Evolutionary conservation across 1,140 invertebrate species (phyloP).

Genomic region (Dreissena rostriformis): DNA sequence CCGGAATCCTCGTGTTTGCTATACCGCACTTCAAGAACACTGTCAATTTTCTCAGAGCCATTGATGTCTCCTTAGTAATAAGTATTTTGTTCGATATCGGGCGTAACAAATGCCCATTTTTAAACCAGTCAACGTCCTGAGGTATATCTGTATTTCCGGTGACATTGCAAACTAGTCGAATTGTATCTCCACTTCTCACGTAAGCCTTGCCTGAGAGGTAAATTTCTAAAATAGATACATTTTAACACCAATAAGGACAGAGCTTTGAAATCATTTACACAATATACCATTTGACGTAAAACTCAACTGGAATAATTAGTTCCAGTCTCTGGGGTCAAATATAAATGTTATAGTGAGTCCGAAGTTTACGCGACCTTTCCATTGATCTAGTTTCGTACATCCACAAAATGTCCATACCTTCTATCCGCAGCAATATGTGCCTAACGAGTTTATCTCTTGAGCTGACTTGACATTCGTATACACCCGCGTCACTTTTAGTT

Average conservation of each 20-base stretch:
- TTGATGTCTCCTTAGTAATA: slow-evolving; percentile 42
- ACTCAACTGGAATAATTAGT: too few relatives aligned
- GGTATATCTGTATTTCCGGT: slow-evolving; percentile 72
- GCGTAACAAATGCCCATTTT: slow-evolving; percentile 61
- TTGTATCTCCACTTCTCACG: slow-evolving; percentile 67
- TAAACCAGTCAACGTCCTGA: slow-evolving; percentile 75
- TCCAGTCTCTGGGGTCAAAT: too few relatives aligned
- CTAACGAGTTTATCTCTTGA: slow-evolving; percentile 81
- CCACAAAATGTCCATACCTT: slow-evolving; percentile 44
- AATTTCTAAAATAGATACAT: slow-evolving; percentile 65
- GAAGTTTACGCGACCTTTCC: too few relatives aligned
- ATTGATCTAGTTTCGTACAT: too few relatives aligned
- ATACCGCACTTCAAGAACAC: slow-evolving; percentile 52
- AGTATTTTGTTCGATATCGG: slow-evolving; percentile 6
- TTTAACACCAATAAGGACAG: background rate
- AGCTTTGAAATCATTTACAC: background rate
- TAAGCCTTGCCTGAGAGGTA: slow-evolving; percentile 68
- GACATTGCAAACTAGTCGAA: slow-evolving; percentile 71
- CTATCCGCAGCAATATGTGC: slow-evolving; percentile 63
- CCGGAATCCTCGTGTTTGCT: slow-evolving; percentile 36
- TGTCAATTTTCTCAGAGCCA: slow-evolving; percentile 27
- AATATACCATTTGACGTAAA: too few relatives aligned
- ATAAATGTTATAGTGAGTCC: too few relatives aligned
- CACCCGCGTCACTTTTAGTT: slow-evolving; percentile 91
- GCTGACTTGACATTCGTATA: slow-evolving; percentile 95